Conservation (phyloP, 2,113 vertebrate species). For the Thinocorus orbignyianus region DNA sequence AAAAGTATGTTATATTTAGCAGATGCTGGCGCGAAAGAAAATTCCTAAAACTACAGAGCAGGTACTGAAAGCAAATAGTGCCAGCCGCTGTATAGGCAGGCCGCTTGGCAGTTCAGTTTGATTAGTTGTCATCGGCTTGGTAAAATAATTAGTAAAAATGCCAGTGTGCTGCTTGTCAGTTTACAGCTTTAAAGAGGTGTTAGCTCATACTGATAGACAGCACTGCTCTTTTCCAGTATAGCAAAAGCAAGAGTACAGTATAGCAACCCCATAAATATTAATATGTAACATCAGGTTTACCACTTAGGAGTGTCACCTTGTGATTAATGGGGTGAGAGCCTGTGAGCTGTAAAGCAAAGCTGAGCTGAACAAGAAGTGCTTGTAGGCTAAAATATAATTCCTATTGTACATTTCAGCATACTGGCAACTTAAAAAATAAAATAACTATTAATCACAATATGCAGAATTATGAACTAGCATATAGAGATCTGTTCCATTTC, state of each 20-base stretch:
- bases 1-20: background rate
- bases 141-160: constrained; percentile 56
- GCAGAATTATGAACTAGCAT: background rate
- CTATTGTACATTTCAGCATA: background rate
- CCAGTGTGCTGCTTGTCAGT: constrained; percentile 40
- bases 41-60: background rate
- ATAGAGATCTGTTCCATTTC: background rate
- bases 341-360: constrained; percentile 18
- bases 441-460: background rate
- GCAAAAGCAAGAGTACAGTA: background rate
- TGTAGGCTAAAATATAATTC: background rate
- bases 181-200: constrained; percentile 45
- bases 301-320: constrained; percentile 18
- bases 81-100: background rate
- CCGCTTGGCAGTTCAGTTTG: background rate
- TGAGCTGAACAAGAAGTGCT: background rate
- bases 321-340: constrained; percentile 1
- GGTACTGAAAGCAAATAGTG: background rate
- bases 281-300: background rate
- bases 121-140: constrained; percentile 27
- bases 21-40: background rate
- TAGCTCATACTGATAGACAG: constrained; percentile 47
- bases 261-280: constrained; percentile 40
- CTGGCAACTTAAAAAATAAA: background rate
- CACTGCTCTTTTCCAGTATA: constrained; percentile 44